Evolutionary conservation across 2,888 invertebrate genomes (phyloP).

Genomic region (Pristionchus japonicus): DNA sequence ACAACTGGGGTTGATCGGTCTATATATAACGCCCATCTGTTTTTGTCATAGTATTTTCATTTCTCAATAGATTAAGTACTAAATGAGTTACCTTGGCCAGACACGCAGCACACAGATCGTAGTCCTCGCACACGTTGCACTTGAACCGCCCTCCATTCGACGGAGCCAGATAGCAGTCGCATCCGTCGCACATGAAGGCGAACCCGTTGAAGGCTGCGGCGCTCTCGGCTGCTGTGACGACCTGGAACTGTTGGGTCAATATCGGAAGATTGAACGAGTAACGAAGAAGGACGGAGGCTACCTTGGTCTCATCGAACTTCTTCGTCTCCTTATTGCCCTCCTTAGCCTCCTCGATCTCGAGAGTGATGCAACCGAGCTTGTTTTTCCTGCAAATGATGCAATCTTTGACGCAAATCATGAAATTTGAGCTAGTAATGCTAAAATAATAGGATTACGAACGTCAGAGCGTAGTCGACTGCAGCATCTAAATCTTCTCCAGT

Average conservation of each 20-base stretch:
- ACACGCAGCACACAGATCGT: constrained; percentile 15
- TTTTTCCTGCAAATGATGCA: neutral
- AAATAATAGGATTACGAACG: neutral
- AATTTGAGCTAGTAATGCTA: too few species aligned
- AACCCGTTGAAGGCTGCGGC: neutral
- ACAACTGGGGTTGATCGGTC: too few species aligned
- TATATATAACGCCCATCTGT: too few species aligned
- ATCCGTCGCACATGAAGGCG: neutral
- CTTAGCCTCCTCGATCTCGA: neutral
- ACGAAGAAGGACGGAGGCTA: too few species aligned
- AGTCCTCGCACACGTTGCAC: constrained; percentile 4
- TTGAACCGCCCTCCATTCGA: neutral
- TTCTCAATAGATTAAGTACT: neutral
- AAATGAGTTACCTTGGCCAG: neutral
- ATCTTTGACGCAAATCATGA: too few species aligned
- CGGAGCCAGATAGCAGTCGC: neutral
- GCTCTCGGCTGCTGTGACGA: neutral
- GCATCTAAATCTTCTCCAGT: neutral
- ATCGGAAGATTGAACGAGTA: neutral
- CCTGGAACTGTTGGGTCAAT: neutral
- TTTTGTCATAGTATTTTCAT: too few species aligned
- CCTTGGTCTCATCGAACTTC: neutral
- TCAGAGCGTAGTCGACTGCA: neutral
- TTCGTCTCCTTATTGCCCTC: neutral
- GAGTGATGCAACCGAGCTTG: neutral